Evolutionary conservation across 1,140 invertebrate species (phyloP), one percentile per base, ranked within the genome.

Genomic region (Copidosoma floridanum): DNA sequence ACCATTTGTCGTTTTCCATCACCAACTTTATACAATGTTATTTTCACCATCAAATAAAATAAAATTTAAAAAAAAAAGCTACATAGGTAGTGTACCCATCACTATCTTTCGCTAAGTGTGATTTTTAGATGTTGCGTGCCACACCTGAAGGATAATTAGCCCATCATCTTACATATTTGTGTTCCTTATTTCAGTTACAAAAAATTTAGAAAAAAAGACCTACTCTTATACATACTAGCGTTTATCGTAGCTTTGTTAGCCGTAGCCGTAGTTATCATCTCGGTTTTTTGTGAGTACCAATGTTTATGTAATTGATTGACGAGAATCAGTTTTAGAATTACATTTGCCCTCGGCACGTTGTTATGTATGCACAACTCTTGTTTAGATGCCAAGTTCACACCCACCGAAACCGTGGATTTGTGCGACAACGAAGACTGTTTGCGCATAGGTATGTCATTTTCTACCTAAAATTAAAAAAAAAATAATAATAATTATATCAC

Each of bases 401-500:
- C n/a, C n/a, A 58, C 32, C 21, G 57, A 44, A 16, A 20, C 11
- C 35, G 21, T 52, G 16, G 52, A 65, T 18, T 51, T 76, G 20
- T 80, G 78, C 46, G 72, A 77, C 11, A 71, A 57, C n/a, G 73
- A 78, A 26, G 67, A 74, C 27, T 80, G 78, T 51, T 64, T 80
- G 24, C 71, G 71, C 29, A 74, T 78, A 65, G 78, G 78, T 79
- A 56, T 40, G 50, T 24, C 20, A 5, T 18, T 6, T 20, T 12
- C 18, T 6, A 12, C 6, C 12, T 12, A 32, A 32, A 32, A 6
- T 32, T 32, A 0, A 32, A 32, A 0, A 32, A 12, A 8, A 32
- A 7, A 32, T 32, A 32, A 8, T 32, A 12, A 32, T 32, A 12
- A 8, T 32, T 32, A 0, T n/a, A n/a, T n/a, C n/a, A n/a, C n/a